Evolutionary conservation across 2,888 invertebrate genomes (phyloP).

Genomic region (Bugula neritina): DNA sequence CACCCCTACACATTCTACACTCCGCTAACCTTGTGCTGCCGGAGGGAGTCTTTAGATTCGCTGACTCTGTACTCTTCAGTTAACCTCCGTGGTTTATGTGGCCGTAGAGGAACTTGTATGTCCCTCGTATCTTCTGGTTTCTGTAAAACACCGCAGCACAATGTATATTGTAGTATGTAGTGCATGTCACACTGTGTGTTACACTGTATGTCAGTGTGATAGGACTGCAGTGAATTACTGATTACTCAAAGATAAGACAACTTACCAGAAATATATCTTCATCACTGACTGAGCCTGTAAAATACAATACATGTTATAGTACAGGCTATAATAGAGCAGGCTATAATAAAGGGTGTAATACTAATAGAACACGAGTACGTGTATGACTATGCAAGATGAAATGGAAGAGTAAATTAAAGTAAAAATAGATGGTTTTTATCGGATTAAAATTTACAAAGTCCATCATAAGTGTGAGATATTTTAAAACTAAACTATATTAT

Average conservation of each 20-base stretch:
- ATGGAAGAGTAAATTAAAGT: no score
- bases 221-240: not conserved
- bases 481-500: no score
- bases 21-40: conserved; percentile 18
- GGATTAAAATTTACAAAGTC: no score
- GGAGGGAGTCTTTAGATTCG: not conserved
- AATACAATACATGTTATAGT: not conserved
- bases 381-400: no score
- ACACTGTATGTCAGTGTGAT: no score
- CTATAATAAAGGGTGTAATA: no score
- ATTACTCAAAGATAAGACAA: not conserved
- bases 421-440: no score
- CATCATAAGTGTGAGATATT: no score
- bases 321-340: not conserved
- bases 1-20: no score
- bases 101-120: conserved; percentile 12
- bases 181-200: no score
- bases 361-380: no score
- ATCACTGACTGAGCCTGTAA: conserved; percentile 1
- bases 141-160: not conserved
- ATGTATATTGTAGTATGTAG: no score
- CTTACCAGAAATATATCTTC: conserved; percentile 25
- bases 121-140: not conserved
- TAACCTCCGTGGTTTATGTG: conserved; percentile 2
- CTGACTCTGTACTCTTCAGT: conserved; percentile 23